Evolutionary conservation across 2,888 invertebrate species (phyloP).

Genomic region (Agriopis leucophaearia): DNA sequence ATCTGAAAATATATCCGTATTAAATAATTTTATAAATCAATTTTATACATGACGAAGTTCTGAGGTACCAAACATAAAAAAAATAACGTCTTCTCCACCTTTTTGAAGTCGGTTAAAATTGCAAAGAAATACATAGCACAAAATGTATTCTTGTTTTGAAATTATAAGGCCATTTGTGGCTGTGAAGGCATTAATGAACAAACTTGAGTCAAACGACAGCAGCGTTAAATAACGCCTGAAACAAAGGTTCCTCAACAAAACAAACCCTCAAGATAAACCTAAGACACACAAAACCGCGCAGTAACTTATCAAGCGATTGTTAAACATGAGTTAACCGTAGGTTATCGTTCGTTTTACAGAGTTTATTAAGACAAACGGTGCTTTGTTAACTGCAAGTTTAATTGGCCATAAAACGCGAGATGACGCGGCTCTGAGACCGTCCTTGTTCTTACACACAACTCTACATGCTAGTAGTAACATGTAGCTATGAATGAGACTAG

Average conservation of each 20-base stretch:
- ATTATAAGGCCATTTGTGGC: not conserved
- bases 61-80: too few relatives aligned
- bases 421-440: slow-evolving; percentile 50
- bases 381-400: slow-evolving; percentile 66
- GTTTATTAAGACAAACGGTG: slow-evolving; percentile 74
- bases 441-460: slow-evolving; percentile 35
- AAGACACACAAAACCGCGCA: slow-evolving; percentile 39
- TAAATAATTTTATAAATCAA: too few relatives aligned
- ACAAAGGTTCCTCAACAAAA: slow-evolving; percentile 36
- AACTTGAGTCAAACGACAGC: slow-evolving; percentile 22
- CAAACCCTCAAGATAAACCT: slow-evolving; percentile 41
- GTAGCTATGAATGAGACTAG: not conserved
- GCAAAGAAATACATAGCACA: not conserved
- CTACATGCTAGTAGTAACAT: not conserved
- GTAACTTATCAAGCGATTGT: slow-evolving; percentile 45
- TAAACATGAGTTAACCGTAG: slow-evolving; percentile 55
- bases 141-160: not conserved
- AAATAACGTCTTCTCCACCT: too few relatives aligned
- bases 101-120: too few relatives aligned
- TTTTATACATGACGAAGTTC: too few relatives aligned
- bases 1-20: too few relatives aligned
- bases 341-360: slow-evolving; percentile 61
- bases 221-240: slow-evolving; percentile 10
- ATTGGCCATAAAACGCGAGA: slow-evolving; percentile 73
- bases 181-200: slow-evolving; percentile 9